These are phyloP conservation scores for Heteromyza rotundicornis DNA, from an alignment of 2,888 invertebrate genomes.

Conservation along the genomic window DNA sequence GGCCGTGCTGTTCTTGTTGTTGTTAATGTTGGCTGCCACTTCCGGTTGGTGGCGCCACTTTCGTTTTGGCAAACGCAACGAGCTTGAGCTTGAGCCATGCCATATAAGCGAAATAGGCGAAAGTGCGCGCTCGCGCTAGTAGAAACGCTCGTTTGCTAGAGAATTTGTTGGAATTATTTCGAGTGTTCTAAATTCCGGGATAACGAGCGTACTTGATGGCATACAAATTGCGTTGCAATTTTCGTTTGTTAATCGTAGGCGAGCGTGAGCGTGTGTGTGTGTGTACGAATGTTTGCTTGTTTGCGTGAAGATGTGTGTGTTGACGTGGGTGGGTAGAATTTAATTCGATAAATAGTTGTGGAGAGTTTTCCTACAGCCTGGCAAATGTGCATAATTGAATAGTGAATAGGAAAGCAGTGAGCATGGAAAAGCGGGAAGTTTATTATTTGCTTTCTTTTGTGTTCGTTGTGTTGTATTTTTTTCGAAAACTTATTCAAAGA, in stretches of 20 bases:
- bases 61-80: too few relatives aligned
- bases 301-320: background rate
- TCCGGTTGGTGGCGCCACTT: background rate
- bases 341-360: background rate
- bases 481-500: too few relatives aligned
- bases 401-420: too few relatives aligned
- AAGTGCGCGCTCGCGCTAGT: too few relatives aligned
- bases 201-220: conserved; percentile 52
- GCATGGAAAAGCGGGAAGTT: too few relatives aligned
- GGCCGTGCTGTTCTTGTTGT: too few relatives aligned
- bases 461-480: too few relatives aligned
- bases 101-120: too few relatives aligned
- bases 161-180: conserved; percentile 52
- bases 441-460: too few relatives aligned
- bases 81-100: too few relatives aligned
- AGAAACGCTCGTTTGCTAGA: conserved; percentile 48
- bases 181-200: conserved; percentile 53
- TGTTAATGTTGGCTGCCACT: too few relatives aligned
- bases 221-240: conserved; percentile 43
- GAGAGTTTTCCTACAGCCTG: background rate
- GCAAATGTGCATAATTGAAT: too few relatives aligned
- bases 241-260: background rate
- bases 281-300: background rate
- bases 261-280: conserved; percentile 12
- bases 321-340: background rate